A percentile compares a stretch with the other conserved stretches of the same genome.
Evolutionary conservation across 2,888 invertebrate species (phyloP).

Genomic region (Boloria euphrosyne): DNA sequence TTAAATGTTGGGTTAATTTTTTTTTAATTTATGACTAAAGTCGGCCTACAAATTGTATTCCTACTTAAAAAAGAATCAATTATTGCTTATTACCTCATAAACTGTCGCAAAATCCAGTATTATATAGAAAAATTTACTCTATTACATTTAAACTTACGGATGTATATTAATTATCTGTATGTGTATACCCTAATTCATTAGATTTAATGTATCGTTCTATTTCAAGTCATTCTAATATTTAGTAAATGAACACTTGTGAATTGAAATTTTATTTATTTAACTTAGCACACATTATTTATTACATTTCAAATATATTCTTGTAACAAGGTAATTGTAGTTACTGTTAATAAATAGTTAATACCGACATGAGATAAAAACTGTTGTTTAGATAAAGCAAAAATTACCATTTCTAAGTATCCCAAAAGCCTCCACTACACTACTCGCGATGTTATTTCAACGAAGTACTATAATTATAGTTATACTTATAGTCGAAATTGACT

Average conservation of each 20-base stretch:
- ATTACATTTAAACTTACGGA: neutral
- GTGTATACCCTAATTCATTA: conserved; percentile 1
- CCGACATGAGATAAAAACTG: too few species aligned
- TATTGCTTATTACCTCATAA: conserved; percentile 31
- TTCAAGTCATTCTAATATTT: neutral
- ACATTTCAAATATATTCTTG: too few species aligned
- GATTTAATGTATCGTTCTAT: neutral
- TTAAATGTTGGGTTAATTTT: neutral
- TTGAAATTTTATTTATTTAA: too few species aligned
- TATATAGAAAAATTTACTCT: conserved; percentile 23
- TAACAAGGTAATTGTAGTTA: too few species aligned
- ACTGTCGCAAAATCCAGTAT: conserved; percentile 30
- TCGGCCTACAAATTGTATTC: conserved; percentile 20
- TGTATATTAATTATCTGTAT: neutral
- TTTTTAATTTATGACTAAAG: conserved; percentile 16
- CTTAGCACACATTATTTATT: too few species aligned
- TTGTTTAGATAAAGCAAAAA: too few species aligned
- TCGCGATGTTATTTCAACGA: too few species aligned
- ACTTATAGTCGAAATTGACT: too few species aligned
- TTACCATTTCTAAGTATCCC: too few species aligned
- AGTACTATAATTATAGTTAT: too few species aligned
- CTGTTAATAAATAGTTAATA: too few species aligned
- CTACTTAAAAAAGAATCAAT: conserved; percentile 19
- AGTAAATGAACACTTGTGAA: neutral
- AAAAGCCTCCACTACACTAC: too few species aligned